These are phyloP conservation scores for Chaetodon trifasciatus DNA, from an alignment of 2,797 vertebrate genomes.

Conservation along the genomic window DNA sequence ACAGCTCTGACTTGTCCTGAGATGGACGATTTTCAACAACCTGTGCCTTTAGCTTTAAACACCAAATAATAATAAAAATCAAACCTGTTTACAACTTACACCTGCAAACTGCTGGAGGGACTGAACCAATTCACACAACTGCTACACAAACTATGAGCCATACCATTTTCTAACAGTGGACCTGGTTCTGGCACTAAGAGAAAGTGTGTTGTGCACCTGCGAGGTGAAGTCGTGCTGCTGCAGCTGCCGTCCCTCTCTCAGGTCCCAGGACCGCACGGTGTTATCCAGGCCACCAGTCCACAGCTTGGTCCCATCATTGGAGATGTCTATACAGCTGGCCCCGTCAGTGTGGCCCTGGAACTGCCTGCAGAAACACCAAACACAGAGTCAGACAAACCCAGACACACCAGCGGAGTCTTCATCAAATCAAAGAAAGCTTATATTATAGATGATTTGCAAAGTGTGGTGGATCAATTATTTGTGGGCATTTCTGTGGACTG, in stretches of 20 bases:
- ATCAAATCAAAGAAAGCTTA: not conserved
- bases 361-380: slow-evolving; percentile 83
- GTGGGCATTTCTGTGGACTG: not conserved
- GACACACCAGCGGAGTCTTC: not conserved
- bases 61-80: slow-evolving; percentile 37
- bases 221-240: slow-evolving; percentile 99
- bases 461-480: not conserved
- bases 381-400: not conserved
- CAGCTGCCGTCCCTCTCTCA: slow-evolving; percentile 95
- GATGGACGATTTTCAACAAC: slow-evolving; percentile 44
- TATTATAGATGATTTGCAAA: not conserved
- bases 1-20: slow-evolving; percentile 35
- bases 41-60: slow-evolving; percentile 40
- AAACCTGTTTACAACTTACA: not conserved
- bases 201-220: slow-evolving; percentile 85
- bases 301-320: slow-evolving; percentile 96
- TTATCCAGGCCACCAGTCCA: slow-evolving; percentile 99
- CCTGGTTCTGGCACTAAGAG: not conserved
- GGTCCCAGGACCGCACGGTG: slow-evolving; percentile 97
- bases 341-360: slow-evolving; percentile 98
- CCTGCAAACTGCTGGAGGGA: not conserved
- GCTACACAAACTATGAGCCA: not conserved
- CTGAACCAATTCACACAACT: not conserved
- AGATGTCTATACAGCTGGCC: slow-evolving; percentile 98
- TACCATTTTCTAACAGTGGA: not conserved